Conservation (phyloP, 1,140 invertebrate species). For the Drosophila kohkoa region DNA sequence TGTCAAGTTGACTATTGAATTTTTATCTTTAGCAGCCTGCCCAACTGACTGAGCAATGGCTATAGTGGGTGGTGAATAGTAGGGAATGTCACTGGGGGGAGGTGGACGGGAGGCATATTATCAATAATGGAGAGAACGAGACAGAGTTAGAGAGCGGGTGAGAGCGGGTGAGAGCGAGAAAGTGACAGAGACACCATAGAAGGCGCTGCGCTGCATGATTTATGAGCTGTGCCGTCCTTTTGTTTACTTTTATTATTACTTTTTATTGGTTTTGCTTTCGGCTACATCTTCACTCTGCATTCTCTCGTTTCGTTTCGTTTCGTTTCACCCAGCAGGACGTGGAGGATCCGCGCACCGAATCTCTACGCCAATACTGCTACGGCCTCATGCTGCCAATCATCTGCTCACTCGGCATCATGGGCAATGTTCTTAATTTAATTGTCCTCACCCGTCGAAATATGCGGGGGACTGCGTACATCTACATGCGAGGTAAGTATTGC, state of each 20-base stretch:
- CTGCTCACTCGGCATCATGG: slow-evolving; percentile 90
- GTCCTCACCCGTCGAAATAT: slow-evolving; percentile 91
- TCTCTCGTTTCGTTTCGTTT: slow-evolving; percentile 15
- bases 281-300: slow-evolving; percentile 16
- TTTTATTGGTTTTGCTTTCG: slow-evolving; percentile 36
- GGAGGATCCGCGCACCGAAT: slow-evolving; percentile 87
- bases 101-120: neutral
- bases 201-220: slow-evolving; percentile 56
- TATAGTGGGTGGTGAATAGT: neutral
- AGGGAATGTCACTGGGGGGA: too few relatives aligned
- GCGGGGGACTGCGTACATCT: slow-evolving; percentile 91
- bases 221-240: slow-evolving; percentile 58
- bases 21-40: slow-evolving; percentile 68
- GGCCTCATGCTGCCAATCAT: slow-evolving; percentile 89
- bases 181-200: neutral
- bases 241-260: slow-evolving; percentile 47
- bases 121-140: neutral
- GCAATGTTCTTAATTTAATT: slow-evolving; percentile 90
- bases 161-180: neutral
- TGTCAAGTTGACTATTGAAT: slow-evolving; percentile 83
- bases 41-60: slow-evolving; percentile 34
- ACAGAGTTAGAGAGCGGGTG: neutral
- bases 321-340: slow-evolving; percentile 43
- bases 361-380: slow-evolving; percentile 89
- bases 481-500: slow-evolving; percentile 89